Evolutionary conservation across 2,888 invertebrate genomes (phyloP), one percentile per base, ranked within the genome.

Genomic region (Nomada fucata): DNA sequence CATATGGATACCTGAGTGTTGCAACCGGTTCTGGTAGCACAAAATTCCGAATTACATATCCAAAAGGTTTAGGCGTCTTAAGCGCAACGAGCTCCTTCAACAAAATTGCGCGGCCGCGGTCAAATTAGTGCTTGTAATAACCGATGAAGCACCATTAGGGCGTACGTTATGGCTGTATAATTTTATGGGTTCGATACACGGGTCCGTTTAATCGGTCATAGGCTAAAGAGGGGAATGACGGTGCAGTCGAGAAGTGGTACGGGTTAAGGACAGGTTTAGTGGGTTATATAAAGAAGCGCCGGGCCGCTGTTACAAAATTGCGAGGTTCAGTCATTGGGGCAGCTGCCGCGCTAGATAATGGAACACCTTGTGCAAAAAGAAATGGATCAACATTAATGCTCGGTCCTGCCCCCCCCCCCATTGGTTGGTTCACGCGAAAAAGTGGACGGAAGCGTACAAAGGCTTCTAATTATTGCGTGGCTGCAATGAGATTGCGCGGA

Each of bases 111-210:
- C 52, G 61, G 63, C 61, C 44, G 52, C 57, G 44, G 11, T 65
- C 42, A 72, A 87, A 87, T 87, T 79, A 84, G 70, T 53, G 67
- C 29, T 76, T 81, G 69, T 84, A 78, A 74, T 68, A 76, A 76
- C 59, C 68, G 68, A 86, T 70, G 71, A 73, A 81, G 77, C 61
- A 75, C 68, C 76, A 72, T 80, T 75, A 75, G 44, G 68, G 47
- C 55, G 55, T 67, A 71, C 57, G 42, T 61, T 65, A 57, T 70
- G 53, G 61, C 70, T 65, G 74, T 81, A 64, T 82, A 82, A 82
- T 82, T 82, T 69, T 36, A 70, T 29, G 57, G 50, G 52, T 4
- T 42, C 70, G 75, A 70, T 81, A 81, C 81, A 81, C 9, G 64
- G 82, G 26, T 69, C 69, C 74, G 81, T 74, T 81, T 81, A 82